Evolutionary conservation across 2,113 vertebrate genomes (phyloP).

Genomic region (Halcyon senegalensis): DNA sequence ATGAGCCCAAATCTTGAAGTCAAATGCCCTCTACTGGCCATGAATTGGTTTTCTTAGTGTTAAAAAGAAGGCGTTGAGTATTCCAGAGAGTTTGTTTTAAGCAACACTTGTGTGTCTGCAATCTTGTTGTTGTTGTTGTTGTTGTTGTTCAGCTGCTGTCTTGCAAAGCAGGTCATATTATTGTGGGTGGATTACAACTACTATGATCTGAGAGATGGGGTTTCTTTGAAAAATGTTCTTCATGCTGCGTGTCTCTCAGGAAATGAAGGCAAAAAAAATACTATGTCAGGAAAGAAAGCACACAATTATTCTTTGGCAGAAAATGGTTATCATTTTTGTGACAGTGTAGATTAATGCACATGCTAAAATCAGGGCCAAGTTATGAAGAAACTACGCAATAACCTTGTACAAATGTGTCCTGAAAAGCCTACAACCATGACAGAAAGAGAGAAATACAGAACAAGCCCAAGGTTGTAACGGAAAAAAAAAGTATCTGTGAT

Average conservation of each 20-base stretch:
- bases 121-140: too few species aligned
- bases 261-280: neutral
- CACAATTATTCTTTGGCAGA: neutral
- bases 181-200: neutral
- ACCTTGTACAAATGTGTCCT: neutral
- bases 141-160: neutral
- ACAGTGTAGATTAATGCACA: neutral
- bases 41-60: neutral
- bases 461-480: neutral
- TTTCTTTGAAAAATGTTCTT: neutral
- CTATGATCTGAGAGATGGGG: neutral
- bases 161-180: neutral
- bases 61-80: neutral
- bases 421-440: accelerated
- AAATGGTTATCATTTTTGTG: neutral
- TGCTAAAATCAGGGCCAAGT: neutral
- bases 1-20: neutral
- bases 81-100: neutral
- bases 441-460: neutral
- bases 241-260: neutral
- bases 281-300: neutral
- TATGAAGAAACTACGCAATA: neutral
- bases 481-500: neutral
- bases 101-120: accelerated
- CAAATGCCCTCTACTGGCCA: slow-evolving; percentile 24